Conservation (phyloP, 2,888 invertebrate genomes). For the Oscheius sp. region DNA sequence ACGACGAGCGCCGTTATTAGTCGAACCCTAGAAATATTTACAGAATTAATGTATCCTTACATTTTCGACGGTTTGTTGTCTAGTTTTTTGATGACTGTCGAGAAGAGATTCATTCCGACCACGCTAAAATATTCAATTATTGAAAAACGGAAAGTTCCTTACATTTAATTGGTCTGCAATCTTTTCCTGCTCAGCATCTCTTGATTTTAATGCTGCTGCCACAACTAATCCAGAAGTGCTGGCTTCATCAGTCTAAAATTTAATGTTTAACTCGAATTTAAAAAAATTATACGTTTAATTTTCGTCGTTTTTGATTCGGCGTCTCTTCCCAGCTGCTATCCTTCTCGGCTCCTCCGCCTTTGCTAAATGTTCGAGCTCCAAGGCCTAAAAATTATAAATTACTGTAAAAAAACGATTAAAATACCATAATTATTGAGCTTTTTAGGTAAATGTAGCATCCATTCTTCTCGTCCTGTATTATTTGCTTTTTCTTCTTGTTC, state of each 20-base stretch:
- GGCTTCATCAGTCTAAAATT: constrained; percentile 5
- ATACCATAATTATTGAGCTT: constrained; percentile 54
- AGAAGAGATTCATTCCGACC: constrained; percentile 42
- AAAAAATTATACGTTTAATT: constrained; percentile 26
- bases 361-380: constrained; percentile 55
- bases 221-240: not conserved
- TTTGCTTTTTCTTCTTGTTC: constrained; percentile 18
- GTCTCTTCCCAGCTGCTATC: constrained; percentile 37
- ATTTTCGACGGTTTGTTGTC: constrained; percentile 20
- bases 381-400: constrained; percentile 37
- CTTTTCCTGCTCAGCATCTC: constrained; percentile 33
- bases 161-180: constrained; percentile 33
- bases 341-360: constrained; percentile 30
- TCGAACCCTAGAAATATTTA: constrained; percentile 3
- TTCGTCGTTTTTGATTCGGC: constrained; percentile 36
- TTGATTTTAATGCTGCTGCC: constrained; percentile 28
- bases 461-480: constrained; percentile 58
- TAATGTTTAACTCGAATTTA: not conserved
- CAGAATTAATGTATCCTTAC: not conserved
- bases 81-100: constrained; percentile 45
- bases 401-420: not conserved
- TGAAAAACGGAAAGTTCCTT: not conserved
- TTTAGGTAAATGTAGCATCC: constrained; percentile 65
- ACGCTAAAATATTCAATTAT: constrained; percentile 14
- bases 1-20: constrained; percentile 40